Evolutionary conservation across 2,113 vertebrate species (phyloP), one percentile per base, ranked within the genome.

Genomic region (Promerops cafer): DNA sequence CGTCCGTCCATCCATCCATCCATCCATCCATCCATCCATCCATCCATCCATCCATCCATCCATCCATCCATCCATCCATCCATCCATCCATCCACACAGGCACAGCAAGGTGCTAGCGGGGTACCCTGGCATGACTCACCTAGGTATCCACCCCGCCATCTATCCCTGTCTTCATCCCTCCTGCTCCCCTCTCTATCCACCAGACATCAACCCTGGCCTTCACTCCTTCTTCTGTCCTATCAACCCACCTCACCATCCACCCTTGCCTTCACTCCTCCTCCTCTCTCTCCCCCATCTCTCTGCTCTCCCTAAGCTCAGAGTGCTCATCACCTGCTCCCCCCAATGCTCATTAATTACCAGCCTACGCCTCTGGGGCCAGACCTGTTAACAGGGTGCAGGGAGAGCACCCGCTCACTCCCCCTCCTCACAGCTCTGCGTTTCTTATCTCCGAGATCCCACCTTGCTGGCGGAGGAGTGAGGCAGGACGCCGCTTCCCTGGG

Each of bases 371-470:
- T 5, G 2, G 35, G 28, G 26, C 74, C 78, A 70, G 70, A 8
- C 8, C 59, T 35, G 24, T 56, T 64, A 60, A 64, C 0, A 1
- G 72, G 70, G 68, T 33, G 56, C 87, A 69, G 49, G n/a, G 31
- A 72, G 72, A 69, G 87, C 77, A 33, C 33, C 39, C 3, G 0
- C 59, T 92, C 7, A 0, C 92, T 84, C 78, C 82, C 90, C 74
- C 66, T 75, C 44, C 77, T 52, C 39, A 1, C 79, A 82, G 56
- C 75, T 66, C 17, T 2, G 23, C 0, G 1, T 27, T 81, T 27
- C 88, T 96, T 95, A 97, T 97, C 96, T 92, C 86, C 3, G 3
- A 69, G 53, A 91, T 95, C 90, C 91, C 96, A 95, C 93, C 72
- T 95, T 96, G 95, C 91, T 52, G 87, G 44, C 1, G 1, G 94